Percentiles rank a stretch among this genome's conserved stretches.
Conservation (phyloP, 1,140 invertebrate genomes). For the Drosophila dunni region DNA sequence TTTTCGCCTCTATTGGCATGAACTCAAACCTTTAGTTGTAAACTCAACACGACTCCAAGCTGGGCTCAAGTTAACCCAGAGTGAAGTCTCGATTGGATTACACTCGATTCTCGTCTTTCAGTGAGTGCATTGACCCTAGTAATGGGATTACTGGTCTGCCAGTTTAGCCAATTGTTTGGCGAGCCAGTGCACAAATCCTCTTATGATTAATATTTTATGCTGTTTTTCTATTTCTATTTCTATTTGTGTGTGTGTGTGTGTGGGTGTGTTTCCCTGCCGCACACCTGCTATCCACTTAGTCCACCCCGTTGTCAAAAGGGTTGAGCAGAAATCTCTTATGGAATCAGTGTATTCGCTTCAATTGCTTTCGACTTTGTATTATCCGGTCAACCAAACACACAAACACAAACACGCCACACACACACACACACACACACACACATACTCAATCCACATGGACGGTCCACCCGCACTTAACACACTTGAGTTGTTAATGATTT, state of each 20-base stretch:
- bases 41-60: conserved; percentile 3
- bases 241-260: background rate
- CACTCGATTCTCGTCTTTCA: conserved; percentile 20
- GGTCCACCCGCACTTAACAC: background rate
- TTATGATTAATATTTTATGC: conserved; percentile 77
- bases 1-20: conserved; percentile 40
- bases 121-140: conserved; percentile 64
- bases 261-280: background rate
- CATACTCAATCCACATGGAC: background rate
- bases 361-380: conserved; percentile 55
- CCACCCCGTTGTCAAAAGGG: conserved; percentile 29
- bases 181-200: conserved; percentile 63
- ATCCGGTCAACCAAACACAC: background rate
- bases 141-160: conserved; percentile 63
- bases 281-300: conserved; percentile 6
- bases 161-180: conserved; percentile 57
- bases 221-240: conserved; percentile 51
- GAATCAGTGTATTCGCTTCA: conserved; percentile 72
- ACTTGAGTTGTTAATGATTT: background rate
- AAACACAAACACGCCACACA: background rate
- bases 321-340: conserved; percentile 47
- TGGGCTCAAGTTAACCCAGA: conserved; percentile 11
- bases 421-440: background rate
- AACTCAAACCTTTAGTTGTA: conserved; percentile 26
- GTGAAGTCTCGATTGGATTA: conserved; percentile 28